Conservation (phyloP, 1,140 invertebrate genomes). For the Trinorchestia longiramus region DNA sequence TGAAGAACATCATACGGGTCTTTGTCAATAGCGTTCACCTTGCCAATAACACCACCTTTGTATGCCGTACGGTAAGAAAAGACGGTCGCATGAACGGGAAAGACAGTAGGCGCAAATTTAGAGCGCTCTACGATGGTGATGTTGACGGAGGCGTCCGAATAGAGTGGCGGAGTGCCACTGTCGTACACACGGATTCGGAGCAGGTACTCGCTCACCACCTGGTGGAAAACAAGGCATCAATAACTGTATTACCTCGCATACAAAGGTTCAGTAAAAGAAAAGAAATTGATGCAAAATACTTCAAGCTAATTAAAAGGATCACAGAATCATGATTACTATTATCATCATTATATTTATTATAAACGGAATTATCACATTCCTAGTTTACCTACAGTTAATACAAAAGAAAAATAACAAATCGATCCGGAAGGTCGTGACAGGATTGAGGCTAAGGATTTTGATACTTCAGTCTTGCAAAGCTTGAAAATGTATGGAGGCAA, state of each 20-base stretch:
- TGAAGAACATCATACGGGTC: conserved; percentile 91
- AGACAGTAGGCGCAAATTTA: conserved; percentile 85
- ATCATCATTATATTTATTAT: too few relatives aligned
- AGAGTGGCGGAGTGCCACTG: conserved; percentile 85
- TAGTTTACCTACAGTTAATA: too few relatives aligned
- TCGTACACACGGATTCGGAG: conserved; percentile 91
- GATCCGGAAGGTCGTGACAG: too few relatives aligned
- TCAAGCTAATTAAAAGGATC: too few relatives aligned
- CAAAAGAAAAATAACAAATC: too few relatives aligned
- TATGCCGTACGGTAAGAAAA: conserved; percentile 93
- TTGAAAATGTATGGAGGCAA: too few relatives aligned
- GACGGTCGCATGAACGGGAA: conserved; percentile 85
- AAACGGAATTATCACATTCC: too few relatives aligned
- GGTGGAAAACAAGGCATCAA: neutral
- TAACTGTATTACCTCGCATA: neutral
- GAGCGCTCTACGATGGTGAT: conserved; percentile 79
- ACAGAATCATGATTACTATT: too few relatives aligned
- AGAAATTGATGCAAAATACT: too few relatives aligned
- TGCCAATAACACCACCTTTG: conserved; percentile 89
- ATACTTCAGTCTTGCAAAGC: too few relatives aligned
- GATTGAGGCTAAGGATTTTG: too few relatives aligned
- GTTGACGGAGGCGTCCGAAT: conserved; percentile 86
- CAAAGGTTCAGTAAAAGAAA: too few relatives aligned
- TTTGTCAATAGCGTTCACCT: conserved; percentile 87
- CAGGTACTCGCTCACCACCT: conserved; percentile 78